phyloP scores from a whole-genome alignment of 2,888 invertebrate genomes.

The Cosmia pyralina region DNA sequence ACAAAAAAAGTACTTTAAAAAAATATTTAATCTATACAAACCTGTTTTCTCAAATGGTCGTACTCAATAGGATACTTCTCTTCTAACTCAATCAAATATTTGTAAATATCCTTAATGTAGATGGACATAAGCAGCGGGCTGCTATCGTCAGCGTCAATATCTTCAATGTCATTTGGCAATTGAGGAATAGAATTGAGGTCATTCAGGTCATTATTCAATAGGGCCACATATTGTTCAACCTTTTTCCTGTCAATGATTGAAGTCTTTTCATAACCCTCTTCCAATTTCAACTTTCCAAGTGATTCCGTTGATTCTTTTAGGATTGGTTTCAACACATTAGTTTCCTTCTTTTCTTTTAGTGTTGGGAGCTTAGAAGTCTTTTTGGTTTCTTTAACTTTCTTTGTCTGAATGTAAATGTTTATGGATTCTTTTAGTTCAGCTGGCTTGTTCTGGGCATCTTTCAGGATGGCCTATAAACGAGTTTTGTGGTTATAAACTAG shows the following conservation, averaged over 20 bases:
- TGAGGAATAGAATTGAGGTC: constrained; percentile 57
- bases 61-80: constrained; percentile 91
- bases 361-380: constrained; percentile 73
- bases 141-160: constrained; percentile 94
- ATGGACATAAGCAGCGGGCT: constrained; percentile 95
- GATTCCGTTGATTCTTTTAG: constrained; percentile 81
- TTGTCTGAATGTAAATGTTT: constrained; percentile 71
- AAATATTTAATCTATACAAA: constrained; percentile 50
- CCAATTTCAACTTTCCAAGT: constrained; percentile 79
- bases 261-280: constrained; percentile 62
- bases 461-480: constrained; percentile 76
- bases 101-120: constrained; percentile 97
- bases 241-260: constrained; percentile 61
- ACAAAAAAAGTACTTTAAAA: neutral
- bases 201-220: constrained; percentile 46
- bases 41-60: constrained; percentile 92
- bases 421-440: constrained; percentile 76
- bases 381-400: constrained; percentile 74
- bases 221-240: constrained; percentile 54
- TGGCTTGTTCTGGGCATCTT: constrained; percentile 77
- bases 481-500: neutral
- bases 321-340: constrained; percentile 72
- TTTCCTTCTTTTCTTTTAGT: constrained; percentile 76
- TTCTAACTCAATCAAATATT: constrained; percentile 95
- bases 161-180: constrained; percentile 89